Percentiles rank a stretch among this genome's conserved stretches.
These are phyloP conservation scores for Drosophila neocordata DNA, from an alignment of 1,140 invertebrate genomes.

Conservation along the genomic window DNA sequence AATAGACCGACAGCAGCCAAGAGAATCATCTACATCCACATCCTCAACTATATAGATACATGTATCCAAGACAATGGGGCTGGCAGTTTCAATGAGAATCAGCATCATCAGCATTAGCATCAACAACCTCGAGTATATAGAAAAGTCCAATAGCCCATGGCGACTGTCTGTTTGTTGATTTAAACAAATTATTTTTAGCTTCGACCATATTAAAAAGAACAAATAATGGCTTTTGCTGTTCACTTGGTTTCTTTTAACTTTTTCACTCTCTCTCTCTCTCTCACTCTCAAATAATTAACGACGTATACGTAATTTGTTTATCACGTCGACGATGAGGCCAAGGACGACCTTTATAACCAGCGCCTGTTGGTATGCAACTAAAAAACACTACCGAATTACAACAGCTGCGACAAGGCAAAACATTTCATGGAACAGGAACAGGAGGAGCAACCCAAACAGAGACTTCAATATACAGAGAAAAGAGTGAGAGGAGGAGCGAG, in stretches of 20 bases:
- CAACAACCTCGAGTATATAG: slow-evolving; percentile 33
- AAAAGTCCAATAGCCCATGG: slow-evolving; percentile 16
- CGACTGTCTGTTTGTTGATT: slow-evolving; percentile 57
- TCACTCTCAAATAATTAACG: slow-evolving; percentile 53
- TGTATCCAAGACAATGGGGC: slow-evolving; percentile 33
- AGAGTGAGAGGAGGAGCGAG: not conserved
- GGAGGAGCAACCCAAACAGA: not conserved
- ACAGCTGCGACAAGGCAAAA: slow-evolving; percentile 14
- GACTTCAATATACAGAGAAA: no score
- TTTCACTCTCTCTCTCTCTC: slow-evolving; percentile 2
- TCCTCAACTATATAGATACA: not conserved
- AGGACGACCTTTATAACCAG: slow-evolving; percentile 15
- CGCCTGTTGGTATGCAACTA: slow-evolving; percentile 64
- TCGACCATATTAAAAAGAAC: slow-evolving; percentile 69
- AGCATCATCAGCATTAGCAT: slow-evolving; percentile 5
- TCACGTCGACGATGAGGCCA: slow-evolving; percentile 12
- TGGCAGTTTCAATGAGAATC: slow-evolving; percentile 33
- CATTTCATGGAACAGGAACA: slow-evolving; percentile 1
- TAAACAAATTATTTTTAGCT: slow-evolving; percentile 74
- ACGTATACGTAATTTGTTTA: slow-evolving; percentile 58
- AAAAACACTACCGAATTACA: slow-evolving; percentile 45
- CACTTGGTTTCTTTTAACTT: slow-evolving; percentile 53
- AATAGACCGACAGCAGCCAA: slow-evolving; percentile 15
- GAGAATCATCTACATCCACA: slow-evolving; percentile 26
- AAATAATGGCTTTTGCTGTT: slow-evolving; percentile 69